Percentiles rank a stretch among this genome's conserved stretches.
Evolutionary conservation across 1,140 invertebrate genomes (phyloP).

Genomic region (Lepidotrigona ventralis): DNA sequence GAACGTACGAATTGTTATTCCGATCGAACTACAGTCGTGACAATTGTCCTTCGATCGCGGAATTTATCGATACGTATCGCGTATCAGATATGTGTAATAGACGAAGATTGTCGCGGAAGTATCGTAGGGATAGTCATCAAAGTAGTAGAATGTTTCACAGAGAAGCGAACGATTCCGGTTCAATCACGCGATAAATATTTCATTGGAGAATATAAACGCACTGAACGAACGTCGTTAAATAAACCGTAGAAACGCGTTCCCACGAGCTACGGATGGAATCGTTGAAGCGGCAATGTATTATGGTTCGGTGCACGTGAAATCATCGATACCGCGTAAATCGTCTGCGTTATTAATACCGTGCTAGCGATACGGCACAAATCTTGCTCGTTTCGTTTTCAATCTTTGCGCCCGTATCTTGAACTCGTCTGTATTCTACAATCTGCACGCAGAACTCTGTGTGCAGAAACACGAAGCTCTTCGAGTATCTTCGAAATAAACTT

Average conservation of each 20-base stretch:
- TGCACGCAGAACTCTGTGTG: background rate
- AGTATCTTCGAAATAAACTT: background rate
- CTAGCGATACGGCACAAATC: conserved; percentile 14
- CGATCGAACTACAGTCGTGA: background rate
- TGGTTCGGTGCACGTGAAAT: conserved; percentile 57
- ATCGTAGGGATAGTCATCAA: background rate
- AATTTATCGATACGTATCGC: background rate
- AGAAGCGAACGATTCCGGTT: background rate
- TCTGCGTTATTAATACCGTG: conserved; percentile 38
- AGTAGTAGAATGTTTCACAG: background rate
- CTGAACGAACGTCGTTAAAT: conserved; percentile 54
- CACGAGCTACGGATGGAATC: conserved; percentile 37
- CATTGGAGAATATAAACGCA: conserved; percentile 51
- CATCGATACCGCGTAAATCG: conserved; percentile 40
- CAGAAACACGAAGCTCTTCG: background rate
- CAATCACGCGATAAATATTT: conserved; percentile 50
- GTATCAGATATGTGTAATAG: background rate
- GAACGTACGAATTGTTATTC: background rate
- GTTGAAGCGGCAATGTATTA: conserved; percentile 38
- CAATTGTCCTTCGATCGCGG: background rate
- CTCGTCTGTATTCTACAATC: background rate
- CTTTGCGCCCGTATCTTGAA: background rate
- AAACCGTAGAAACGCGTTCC: conserved; percentile 61
- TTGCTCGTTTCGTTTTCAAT: background rate
- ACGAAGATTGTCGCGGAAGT: background rate